Evolutionary conservation across 2,888 invertebrate species (phyloP).

Genomic region (Parnassius apollo): DNA sequence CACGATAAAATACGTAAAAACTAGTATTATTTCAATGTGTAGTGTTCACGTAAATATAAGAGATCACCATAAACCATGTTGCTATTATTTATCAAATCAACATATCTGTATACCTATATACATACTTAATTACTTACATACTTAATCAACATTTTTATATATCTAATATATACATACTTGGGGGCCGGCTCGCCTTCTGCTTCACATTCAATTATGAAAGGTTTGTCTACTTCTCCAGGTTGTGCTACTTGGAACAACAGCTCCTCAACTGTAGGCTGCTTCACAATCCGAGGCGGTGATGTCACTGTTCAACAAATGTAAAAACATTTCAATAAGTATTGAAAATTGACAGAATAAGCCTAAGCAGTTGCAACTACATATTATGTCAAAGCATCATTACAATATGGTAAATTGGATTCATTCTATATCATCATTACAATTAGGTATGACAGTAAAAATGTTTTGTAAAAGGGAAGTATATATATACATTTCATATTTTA

Average conservation of each 20-base stretch:
- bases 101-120: conserved; percentile 32
- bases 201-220: conserved; percentile 97
- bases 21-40: no score
- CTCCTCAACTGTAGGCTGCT: conserved; percentile 95
- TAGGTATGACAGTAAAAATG: no score
- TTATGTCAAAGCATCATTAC: no score
- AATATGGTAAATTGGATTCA: no score
- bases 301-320: conserved; percentile 80
- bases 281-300: conserved; percentile 94
- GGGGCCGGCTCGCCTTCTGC: conserved; percentile 97
- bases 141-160: background rate
- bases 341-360: no score
- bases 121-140: conserved; percentile 81
- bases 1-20: no score
- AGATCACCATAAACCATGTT: background rate
- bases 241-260: conserved; percentile 94
- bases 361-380: no score
- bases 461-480: no score
- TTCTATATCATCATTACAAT: no score
- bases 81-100: background rate
- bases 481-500: no score
- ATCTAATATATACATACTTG: conserved; percentile 82
- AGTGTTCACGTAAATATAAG: no score
- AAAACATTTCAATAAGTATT: conserved; percentile 8
- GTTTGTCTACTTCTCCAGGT: conserved; percentile 93